Percentiles rank a stretch among this genome's conserved stretches.
These are phyloP conservation scores for Caenorhabditis sp. DNA, from an alignment of 2,888 invertebrate species.

Conservation along the genomic window DNA sequence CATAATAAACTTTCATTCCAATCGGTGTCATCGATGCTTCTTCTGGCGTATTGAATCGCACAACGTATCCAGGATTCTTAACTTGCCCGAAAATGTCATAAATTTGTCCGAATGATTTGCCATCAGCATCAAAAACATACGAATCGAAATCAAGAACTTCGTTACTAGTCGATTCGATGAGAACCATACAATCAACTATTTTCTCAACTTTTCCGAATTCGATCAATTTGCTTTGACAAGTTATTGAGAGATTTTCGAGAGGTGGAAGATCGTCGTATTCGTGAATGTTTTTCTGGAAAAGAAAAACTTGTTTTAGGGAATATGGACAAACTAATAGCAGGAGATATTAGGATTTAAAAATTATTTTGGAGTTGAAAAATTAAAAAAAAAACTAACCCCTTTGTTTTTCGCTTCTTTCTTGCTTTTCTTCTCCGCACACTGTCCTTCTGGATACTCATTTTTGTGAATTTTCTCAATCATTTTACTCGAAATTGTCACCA, in stretches of 20 bases:
- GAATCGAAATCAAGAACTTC: slow-evolving; percentile 43
- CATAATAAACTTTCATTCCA: slow-evolving; percentile 36
- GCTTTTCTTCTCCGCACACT: slow-evolving; percentile 1
- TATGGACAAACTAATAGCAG: too few relatives aligned
- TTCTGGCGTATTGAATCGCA: slow-evolving; percentile 36
- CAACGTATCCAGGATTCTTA: slow-evolving; percentile 30
- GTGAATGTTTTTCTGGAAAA: slow-evolving; percentile 26
- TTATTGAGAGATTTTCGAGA: slow-evolving; percentile 30
- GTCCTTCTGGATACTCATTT: slow-evolving; percentile 15
- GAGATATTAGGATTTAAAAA: background rate
- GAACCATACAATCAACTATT: slow-evolving; percentile 33
- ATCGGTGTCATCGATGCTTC: slow-evolving; percentile 29
- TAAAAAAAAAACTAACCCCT: background rate
- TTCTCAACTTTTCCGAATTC: slow-evolving; percentile 29
- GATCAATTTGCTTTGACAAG: slow-evolving; percentile 17
- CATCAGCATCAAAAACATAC: slow-evolving; percentile 21
- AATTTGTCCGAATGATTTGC: slow-evolving; percentile 27
- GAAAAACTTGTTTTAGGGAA: too few relatives aligned
- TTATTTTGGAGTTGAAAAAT: background rate
- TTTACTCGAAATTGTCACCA: slow-evolving; percentile 15
- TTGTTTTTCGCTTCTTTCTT: slow-evolving; percentile 10
- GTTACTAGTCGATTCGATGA: slow-evolving; percentile 19
- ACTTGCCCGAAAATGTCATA: slow-evolving; percentile 45
- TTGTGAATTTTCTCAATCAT: slow-evolving; percentile 27
- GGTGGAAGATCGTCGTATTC: slow-evolving; percentile 42